A percentile compares a stretch with the other conserved stretches of the same genome.
Evolutionary conservation across 2,113 vertebrate species (phyloP).

Genomic region (Oncorhynchus clarkii): DNA sequence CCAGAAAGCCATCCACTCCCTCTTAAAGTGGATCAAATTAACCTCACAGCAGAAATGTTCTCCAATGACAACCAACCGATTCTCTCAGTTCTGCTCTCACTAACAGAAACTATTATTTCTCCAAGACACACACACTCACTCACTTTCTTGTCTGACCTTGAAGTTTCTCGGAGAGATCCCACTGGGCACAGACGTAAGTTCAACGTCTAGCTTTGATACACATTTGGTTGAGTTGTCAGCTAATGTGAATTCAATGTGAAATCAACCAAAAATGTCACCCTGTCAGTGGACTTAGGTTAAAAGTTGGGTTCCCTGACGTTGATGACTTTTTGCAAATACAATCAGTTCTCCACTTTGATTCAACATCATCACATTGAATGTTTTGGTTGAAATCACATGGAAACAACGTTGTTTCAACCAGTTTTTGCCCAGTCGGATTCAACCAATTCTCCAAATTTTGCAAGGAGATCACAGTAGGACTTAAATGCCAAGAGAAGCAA

Average conservation of each 20-base stretch:
- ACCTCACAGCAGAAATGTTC: slow-evolving; percentile 57
- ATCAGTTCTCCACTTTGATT: no score
- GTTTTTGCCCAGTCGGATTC: not conserved
- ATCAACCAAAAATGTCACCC: no score
- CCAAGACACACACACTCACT: slow-evolving; percentile 13
- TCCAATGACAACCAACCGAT: slow-evolving; percentile 56
- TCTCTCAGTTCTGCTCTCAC: slow-evolving; percentile 52
- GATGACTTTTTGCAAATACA: no score
- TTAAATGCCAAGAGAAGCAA: not conserved
- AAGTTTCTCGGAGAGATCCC: not conserved
- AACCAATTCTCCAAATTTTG: not conserved
- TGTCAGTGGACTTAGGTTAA: no score
- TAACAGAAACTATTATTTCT: slow-evolving; percentile 55
- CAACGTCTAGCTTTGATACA: no score
- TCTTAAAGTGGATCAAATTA: slow-evolving; percentile 73
- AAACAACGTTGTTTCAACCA: no score
- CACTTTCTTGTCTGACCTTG: not conserved
- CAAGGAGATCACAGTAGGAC: not conserved
- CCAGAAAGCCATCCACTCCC: slow-evolving; percentile 1
- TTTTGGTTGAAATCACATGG: no score
- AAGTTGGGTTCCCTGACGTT: no score
- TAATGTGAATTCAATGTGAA: no score
- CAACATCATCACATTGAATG: no score
- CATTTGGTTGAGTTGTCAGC: no score
- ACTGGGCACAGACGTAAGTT: no score